Base-by-base conservation (phyloP, 2,113 vertebrate genomes). In the Neofelis nebulosa region DNA sequence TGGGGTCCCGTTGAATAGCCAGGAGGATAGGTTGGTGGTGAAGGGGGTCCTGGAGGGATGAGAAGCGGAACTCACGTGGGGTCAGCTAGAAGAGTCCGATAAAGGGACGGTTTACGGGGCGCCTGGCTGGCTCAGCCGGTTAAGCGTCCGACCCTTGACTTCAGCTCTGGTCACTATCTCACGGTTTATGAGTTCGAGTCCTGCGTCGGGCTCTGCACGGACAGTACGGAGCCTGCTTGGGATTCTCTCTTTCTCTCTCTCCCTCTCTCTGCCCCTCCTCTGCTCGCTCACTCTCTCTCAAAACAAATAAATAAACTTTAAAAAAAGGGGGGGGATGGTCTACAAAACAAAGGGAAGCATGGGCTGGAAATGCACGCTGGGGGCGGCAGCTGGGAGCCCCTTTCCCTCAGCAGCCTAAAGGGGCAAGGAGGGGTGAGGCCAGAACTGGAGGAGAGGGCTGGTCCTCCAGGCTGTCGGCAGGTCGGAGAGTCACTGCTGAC, bases 401-500 rank as follows among this genome's bases (percentile, higher is more conserved):
- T 23, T 1, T 4, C 4, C 23, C 25, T 9, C 19, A 11, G 7
- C 25, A 66, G 66, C 23, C 68, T n/a, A n/a, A 11, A 41, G 69
- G 41, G 4, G 15, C 18, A 10, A n/a, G 21, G 25, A 52, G 6
- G 18, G 27, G 14, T 1, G 1, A 23, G 48, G 3, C 21, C 21
- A 41, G 65, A 36, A 3, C 21, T 21, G 50, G 66, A 4, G 16
- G 13, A 21, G 57, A 63, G 23, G 33, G 65, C 71, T 5, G 19
- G 38, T 23, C 10, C 57, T 45, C 29, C 19, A 9, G 38, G 91
- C 23, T 13, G 1, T 10, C 4, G 11, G 76, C 1, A 9, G 41
- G 11, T 71, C 19, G 0, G 0, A 12, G 29, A 6, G 41, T 45
- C 50, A 1, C 21, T 33, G 33, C 1, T 0, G 1, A 12, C n/a